Conservation (phyloP, 2,113 vertebrate genomes). For the Mandrillus leucophaeus region DNA sequence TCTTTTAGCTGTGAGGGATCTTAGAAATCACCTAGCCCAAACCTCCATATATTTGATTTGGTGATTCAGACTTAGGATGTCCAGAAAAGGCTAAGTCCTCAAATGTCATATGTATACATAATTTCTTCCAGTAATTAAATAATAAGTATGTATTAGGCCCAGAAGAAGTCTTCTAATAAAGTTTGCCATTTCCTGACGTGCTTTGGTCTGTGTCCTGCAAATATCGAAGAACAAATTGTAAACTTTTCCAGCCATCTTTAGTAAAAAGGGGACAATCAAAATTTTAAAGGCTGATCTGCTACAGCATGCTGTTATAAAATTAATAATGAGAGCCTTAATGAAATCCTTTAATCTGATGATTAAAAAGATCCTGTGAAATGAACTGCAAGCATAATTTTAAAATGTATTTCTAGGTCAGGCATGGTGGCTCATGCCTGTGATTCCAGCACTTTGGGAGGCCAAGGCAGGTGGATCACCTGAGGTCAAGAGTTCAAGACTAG, state of each 20-base stretch:
- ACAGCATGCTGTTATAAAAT: conserved; percentile 56
- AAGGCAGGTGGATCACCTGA: no score
- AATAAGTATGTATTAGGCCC: conserved; percentile 30
- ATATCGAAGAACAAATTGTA: conserved; percentile 7
- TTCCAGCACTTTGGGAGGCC: no score
- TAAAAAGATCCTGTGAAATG: conserved; percentile 47
- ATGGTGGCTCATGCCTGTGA: no score
- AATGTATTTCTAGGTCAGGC: conserved; percentile 11
- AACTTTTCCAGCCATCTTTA: conserved; percentile 49
- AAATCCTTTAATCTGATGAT: conserved; percentile 49
- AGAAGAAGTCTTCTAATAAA: conserved; percentile 63
- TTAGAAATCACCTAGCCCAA: not conserved
- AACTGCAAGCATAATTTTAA: conserved; percentile 39
- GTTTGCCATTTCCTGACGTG: conserved; percentile 22
- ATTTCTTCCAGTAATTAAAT: conserved; percentile 65
- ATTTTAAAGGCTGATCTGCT: conserved; percentile 64
- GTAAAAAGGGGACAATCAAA: conserved; percentile 66
- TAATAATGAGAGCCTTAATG: conserved; percentile 45
- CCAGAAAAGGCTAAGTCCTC: not conserved
- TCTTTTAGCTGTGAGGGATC: not conserved
- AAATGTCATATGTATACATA: conserved; percentile 34
- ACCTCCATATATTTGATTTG: not conserved
- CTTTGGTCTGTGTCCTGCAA: conserved; percentile 25
- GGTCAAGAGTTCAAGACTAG: no score
- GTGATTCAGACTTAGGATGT: not conserved